Percentiles rank a stretch among this genome's conserved stretches.
These are phyloP conservation scores for Schizotus pectinicornis DNA, from an alignment of 2,888 invertebrate genomes.

Conservation along the genomic window DNA sequence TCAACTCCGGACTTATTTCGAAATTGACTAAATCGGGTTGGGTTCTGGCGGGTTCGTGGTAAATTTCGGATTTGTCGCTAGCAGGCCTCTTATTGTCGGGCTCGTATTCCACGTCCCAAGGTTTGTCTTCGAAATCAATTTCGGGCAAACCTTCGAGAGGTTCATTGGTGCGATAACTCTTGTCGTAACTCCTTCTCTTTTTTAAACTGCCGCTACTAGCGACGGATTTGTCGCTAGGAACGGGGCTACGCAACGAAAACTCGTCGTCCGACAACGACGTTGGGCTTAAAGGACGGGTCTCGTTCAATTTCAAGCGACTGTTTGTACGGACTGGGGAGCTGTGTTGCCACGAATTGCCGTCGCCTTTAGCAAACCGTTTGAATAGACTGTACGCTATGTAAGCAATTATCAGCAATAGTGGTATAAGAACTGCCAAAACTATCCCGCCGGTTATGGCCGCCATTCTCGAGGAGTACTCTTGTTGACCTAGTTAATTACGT, in stretches of 20 bases:
- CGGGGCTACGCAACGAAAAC: conserved; percentile 45
- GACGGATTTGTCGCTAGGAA: conserved; percentile 42
- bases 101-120: conserved; percentile 60
- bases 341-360: conserved; percentile 51
- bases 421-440: conserved; percentile 77
- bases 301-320: conserved; percentile 30
- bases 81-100: conserved; percentile 25
- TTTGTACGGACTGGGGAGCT: conserved; percentile 40
- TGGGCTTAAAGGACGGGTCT: conserved; percentile 34
- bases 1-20: conserved; percentile 34
- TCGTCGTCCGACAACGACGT: conserved; percentile 43
- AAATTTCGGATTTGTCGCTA: conserved; percentile 37
- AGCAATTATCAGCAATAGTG: conserved; percentile 71
- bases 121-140: conserved; percentile 81
- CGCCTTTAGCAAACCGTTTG: conserved; percentile 56
- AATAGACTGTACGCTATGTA: conserved; percentile 67
- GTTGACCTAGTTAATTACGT: conserved; percentile 65
- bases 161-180: conserved; percentile 83
- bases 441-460: conserved; percentile 80
- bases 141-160: conserved; percentile 75
- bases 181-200: conserved; percentile 79
- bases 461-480: conserved; percentile 78
- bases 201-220: conserved; percentile 52
- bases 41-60: conserved; percentile 31
- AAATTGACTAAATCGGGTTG: conserved; percentile 39